Conservation (phyloP, 2,797 vertebrate species). For the Pseudochromis fuscus region DNA sequence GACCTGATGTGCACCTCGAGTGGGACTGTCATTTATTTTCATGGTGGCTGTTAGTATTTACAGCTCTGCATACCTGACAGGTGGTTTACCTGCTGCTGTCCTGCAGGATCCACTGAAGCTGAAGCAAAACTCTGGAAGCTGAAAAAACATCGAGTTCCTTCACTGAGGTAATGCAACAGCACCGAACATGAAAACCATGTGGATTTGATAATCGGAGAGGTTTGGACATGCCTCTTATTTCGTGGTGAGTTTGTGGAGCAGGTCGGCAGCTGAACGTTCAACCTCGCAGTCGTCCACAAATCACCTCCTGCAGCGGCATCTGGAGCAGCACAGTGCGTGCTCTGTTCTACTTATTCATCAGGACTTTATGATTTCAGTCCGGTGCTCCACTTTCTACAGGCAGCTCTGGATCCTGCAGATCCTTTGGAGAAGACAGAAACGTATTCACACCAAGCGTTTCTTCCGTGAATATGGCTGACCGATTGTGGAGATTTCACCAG, state of each 20-base stretch:
- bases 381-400: too few relatives aligned
- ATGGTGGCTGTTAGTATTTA: neutral
- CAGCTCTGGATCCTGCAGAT: too few relatives aligned
- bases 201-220: constrained; percentile 18
- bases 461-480: too few relatives aligned
- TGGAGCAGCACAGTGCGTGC: neutral
- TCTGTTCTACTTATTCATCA: neutral
- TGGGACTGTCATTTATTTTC: too few relatives aligned
- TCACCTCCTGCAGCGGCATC: too few relatives aligned
- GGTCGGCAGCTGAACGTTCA: constrained; percentile 21
- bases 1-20: too few relatives aligned
- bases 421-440: neutral
- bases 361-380: neutral
- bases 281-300: neutral
- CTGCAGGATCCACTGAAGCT: too few relatives aligned
- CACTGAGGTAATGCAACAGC: constrained; percentile 5
- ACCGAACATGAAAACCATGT: neutral
- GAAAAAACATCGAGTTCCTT: too few relatives aligned
- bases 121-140: too few relatives aligned
- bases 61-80: constrained; percentile 3
- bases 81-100: neutral
- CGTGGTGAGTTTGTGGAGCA: neutral
- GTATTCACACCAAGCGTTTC: too few relatives aligned
- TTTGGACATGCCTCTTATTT: neutral
- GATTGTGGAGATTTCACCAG: too few relatives aligned